These are phyloP conservation scores for Thaleichthys pacificus DNA, from an alignment of 2,797 vertebrate genomes.

Conservation along the genomic window DNA sequence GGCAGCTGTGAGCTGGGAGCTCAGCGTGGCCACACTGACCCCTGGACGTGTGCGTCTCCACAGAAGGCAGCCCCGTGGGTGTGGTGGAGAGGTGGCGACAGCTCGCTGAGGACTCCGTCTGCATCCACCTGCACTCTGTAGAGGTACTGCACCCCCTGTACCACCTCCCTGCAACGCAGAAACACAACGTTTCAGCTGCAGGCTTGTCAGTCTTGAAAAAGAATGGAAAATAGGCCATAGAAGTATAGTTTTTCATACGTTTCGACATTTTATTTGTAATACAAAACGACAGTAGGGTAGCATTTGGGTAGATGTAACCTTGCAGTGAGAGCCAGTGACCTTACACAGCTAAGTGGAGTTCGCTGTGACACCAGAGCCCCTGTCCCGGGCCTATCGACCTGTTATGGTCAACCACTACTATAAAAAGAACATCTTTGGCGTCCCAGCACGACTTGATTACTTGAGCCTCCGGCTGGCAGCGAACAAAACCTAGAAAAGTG, in stretches of 20 bases:
- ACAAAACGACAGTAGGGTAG: too few relatives aligned
- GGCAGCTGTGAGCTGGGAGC: too few relatives aligned
- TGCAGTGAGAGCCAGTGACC: constrained; percentile 38
- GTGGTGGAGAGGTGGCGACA: constrained; percentile 82
- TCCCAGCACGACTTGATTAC: constrained; percentile 44
- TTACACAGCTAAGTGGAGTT: constrained; percentile 37
- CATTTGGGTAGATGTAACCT: constrained; percentile 33
- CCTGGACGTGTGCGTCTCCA: constrained; percentile 83
- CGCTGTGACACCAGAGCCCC: constrained; percentile 29
- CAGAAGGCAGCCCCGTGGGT: constrained; percentile 84
- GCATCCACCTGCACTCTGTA: constrained; percentile 86
- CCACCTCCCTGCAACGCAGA: constrained; percentile 77
- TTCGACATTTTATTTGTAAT: too few relatives aligned
- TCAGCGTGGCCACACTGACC: constrained; percentile 67
- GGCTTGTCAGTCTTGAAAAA: neutral
- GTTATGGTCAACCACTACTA: constrained; percentile 47
- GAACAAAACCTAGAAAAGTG: constrained; percentile 34
- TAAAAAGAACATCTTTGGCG: constrained; percentile 57
- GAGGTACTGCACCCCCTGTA: constrained; percentile 76
- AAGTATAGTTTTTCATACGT: neutral
- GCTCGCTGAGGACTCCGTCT: constrained; percentile 76
- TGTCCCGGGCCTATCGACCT: constrained; percentile 53
- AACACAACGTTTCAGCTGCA: neutral
- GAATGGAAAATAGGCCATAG: neutral
- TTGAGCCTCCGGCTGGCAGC: constrained; percentile 35